Conservation (phyloP, 2,797 vertebrate genomes). For the Choloepus didactylus region DNA sequence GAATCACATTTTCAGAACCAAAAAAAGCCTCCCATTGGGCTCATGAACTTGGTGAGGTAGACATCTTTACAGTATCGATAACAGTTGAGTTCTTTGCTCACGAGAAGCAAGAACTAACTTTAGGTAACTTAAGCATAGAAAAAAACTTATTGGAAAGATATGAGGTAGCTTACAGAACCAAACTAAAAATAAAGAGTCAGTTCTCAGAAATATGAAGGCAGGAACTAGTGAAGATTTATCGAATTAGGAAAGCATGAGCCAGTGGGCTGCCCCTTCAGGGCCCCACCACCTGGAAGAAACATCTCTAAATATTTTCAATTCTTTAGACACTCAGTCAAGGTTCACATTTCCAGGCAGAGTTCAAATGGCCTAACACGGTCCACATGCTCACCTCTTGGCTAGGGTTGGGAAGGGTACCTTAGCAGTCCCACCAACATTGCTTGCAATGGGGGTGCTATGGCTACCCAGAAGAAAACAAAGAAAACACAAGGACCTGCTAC, state of each 20-base stretch:
- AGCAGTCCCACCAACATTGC: not conserved
- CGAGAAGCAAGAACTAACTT: not conserved
- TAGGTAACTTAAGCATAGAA: not conserved
- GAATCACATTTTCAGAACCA: not conserved
- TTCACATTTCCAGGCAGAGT: not conserved
- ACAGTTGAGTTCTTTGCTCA: not conserved
- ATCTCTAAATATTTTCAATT: not conserved
- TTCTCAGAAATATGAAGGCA: not conserved
- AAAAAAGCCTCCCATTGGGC: not conserved
- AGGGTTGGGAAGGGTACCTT: not conserved
- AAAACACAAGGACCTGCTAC: not conserved
- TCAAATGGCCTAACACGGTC: not conserved
- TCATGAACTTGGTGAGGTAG: not conserved
- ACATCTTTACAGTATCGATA: not conserved
- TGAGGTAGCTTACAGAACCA: not conserved
- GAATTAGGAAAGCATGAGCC: not conserved
- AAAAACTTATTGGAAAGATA: not conserved
- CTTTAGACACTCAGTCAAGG: not conserved
- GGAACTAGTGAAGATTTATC: not conserved
- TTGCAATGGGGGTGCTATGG: not conserved
- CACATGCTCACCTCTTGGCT: not conserved
- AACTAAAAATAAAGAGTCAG: not conserved
- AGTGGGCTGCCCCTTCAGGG: too few species aligned
- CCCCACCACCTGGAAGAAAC: not conserved
- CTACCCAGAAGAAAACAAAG: too few species aligned